Base-by-base conservation (phyloP, 2,113 vertebrate genomes). In the Petaurus breviceps region DNA sequence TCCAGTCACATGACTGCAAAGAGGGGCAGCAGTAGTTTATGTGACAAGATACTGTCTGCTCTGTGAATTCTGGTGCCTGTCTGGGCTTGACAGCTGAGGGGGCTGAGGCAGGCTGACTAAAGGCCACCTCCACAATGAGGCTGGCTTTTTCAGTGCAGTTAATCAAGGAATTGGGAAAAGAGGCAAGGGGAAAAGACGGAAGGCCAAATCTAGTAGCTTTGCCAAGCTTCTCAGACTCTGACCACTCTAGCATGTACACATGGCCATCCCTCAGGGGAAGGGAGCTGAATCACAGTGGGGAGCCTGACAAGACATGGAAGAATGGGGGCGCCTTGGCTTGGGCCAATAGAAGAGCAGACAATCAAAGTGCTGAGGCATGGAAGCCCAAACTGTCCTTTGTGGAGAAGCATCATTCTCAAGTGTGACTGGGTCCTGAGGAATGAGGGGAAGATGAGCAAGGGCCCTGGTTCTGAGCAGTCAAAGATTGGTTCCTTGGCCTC, bases 261-360 rank as follows among this genome's bases (percentile, higher is more conserved):
- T 4, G 4, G 47, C 19, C 16, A 53, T 31, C 26, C 61, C 55
- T 91, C 3, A 47, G 90, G 91, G 95, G 57, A n/a, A 95, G 93
- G 89, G 95, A 49, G 96, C 93, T 91, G 50, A 93, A 10, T 77
- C 31, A 47, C 24, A 46, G 51, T 31, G 24, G 91, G 94, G 96
- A 68, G 51, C 91, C 84, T 11, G n/a, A 91, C 47, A 95, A 54
- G 94, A 91, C 4, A 5, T 91, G 94, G 94, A 28, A 51, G 95
- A 96, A 97, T 97, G n/a, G 90, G 10, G 61, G 47, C 47, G 47
- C 47, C 47, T 49, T 50, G 50, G 22, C 89, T 31, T 0, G 0
- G 92, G 94, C 95, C 96, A 94, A 95, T 51, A 47, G 92, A 89
- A 47, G 5, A 92, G 68, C 93, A 90, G 92, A 95, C 91, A 94